Evolutionary conservation across 2,797 vertebrate species (phyloP).

Genomic region (Carduelis carduelis): DNA sequence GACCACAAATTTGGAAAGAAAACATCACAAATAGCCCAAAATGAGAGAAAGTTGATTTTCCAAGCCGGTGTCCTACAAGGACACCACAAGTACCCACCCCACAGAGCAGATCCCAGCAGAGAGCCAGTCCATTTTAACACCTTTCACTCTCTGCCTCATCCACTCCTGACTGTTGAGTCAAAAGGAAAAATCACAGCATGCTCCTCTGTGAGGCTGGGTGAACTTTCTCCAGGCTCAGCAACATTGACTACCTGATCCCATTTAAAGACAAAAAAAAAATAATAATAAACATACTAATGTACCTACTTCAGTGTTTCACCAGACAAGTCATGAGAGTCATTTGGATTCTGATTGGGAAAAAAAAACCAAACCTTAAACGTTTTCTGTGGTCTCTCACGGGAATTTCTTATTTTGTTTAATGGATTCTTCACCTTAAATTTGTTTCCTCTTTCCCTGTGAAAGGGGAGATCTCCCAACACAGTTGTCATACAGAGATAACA

Average conservation of each 20-base stretch:
- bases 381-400: not conserved
- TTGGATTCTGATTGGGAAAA: not conserved
- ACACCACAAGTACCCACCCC: not conserved
- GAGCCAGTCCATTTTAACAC: not conserved
- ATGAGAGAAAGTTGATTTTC: not conserved
- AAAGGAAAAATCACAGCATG: not conserved
- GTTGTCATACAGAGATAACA: not conserved
- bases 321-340: not conserved
- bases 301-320: not conserved
- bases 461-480: not conserved
- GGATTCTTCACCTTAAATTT: fast-evolving
- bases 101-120: not conserved
- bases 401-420: not conserved
- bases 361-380: not conserved
- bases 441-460: not conserved
- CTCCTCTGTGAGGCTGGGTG: not conserved
- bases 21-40: not conserved
- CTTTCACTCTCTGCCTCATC: not conserved
- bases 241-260: not conserved
- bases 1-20: not conserved
- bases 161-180: not conserved
- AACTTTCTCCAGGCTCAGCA: not conserved
- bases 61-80: not conserved
- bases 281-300: not conserved
- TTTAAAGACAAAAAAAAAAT: not conserved